Base-by-base conservation (phyloP, 2,113 vertebrate genomes). In the Geococcyx californianus region DNA sequence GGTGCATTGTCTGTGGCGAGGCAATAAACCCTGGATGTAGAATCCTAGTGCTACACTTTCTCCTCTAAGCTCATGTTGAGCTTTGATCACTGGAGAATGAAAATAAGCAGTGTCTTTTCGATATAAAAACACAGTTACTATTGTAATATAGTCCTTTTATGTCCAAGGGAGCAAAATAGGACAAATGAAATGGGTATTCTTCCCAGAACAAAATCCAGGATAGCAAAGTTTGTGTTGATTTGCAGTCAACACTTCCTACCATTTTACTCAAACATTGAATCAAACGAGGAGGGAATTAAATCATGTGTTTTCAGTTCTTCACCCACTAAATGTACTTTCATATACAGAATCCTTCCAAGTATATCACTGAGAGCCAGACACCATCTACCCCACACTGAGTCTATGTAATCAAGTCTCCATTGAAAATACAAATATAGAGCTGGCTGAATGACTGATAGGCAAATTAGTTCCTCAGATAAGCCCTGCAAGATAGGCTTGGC, bases 381-480 rank as follows among this genome's bases (percentile, higher is more conserved):
- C 56, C 93, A 93, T 93, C 82, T 94, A 96, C 94, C 87, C 67
- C 90, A 94, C 82, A 93, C 75, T 86, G 90, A 95, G 91, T 51
- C 84, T 91, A 13, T 88, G 75, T 68, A 95, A 96, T 94, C 74
- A 93, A 91, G 55, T 56, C 33, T 91, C 52, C 82, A 95, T 70
- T 95, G 93, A 93, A 95, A 91, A 91, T 54, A 94, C 67, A 97
- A 95, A 93, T 94, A 83, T 51, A 96, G 87, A 88, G 24, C 72
- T 95, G 68, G 82, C 89, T 93, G 87, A 76, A 49, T 79, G 58
- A 91, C 84, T 94, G 94, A 95, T 94, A 95, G 70, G 91, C 67
- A 97, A 94, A 96, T 95, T 88, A 85, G 47, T 31, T 90, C 59
- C 85, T 58, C 51, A 87, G 73, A 58, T 90, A 83, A 93, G 51